Base-by-base conservation (phyloP, 1,140 invertebrate genomes). In the Macrosteles quadrilineatus region DNA sequence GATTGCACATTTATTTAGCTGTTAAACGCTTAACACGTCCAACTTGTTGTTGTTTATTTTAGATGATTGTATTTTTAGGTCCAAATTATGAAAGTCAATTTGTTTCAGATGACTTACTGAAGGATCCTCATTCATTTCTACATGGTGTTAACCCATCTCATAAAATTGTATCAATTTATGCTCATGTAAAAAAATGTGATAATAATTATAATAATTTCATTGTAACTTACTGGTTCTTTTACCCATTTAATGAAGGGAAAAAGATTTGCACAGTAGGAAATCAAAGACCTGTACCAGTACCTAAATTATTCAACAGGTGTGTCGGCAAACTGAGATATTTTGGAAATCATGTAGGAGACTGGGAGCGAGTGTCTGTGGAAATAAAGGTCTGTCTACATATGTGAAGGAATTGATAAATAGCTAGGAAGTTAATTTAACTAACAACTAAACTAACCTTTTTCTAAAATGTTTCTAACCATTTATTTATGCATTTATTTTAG, bases 151-250 rank as follows among this genome's bases (percentile, higher is more conserved):
- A 86, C 78, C 86, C 87, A 17, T 80, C 79, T 23, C 74, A 80
- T 36, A 77, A 79, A n/a, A 74, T 77, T 2, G 85, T 88, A 3
- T 86, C 87, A 14, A 81, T 87, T 66, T 89, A 89, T 71, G 86
- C 86, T 6, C 77, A 87, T 32, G 81, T 88, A 19, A 84, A 79
- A 32, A 76, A 79, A 36, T 85, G 84, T 71, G 27, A 36, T 27
- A 53, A 71, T 1, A 70, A 71, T 31, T 55, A 81, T 71, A 29
- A 36, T 1, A 25, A 64, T 21, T 88, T 88, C 77, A 84, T 86
- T 76, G 86, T 88, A 23, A 87, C 86, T 69, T 89, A 87, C 79
- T 89, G 87, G 87, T 84, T 87, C 78, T 89, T 89, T 76, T 89
- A 86, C 78, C 87, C 87, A 19, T 89, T 85, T 76, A 88, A 86